Evolutionary conservation across 2,113 vertebrate species (phyloP).

Genomic region (Chrysochloris asiatica): DNA sequence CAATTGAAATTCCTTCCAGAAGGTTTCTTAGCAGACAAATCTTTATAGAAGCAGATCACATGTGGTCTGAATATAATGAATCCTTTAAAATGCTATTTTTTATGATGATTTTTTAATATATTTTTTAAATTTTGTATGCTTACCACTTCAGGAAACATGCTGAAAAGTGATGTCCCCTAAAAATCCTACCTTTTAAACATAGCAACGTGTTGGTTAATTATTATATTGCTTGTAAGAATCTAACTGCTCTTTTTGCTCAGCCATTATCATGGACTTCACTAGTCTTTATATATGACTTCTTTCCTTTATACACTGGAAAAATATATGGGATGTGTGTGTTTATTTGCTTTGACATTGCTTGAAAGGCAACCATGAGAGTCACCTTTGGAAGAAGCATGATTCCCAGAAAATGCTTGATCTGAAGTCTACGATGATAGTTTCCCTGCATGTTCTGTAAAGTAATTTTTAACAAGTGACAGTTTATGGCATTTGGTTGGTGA

Average conservation of each 20-base stretch:
- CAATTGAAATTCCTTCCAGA: not conserved
- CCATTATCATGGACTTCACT: not conserved
- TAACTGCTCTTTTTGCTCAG: not conserved
- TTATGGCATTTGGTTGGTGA: not conserved
- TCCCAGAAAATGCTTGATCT: not conserved
- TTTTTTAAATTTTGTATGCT: not conserved
- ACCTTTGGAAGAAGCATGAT: not conserved
- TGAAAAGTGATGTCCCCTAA: not conserved
- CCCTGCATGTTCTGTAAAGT: not conserved
- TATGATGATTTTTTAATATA: not conserved
- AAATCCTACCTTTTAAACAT: not conserved
- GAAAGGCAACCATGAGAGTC: conserved; percentile 1
- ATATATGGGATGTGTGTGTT: not conserved
- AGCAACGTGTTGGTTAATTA: not conserved
- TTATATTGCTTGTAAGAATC: not conserved
- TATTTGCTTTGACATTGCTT: conserved; percentile 27
- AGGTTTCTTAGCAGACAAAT: not conserved
- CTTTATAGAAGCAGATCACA: not conserved
- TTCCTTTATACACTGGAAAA: not conserved
- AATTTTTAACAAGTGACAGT: not conserved
- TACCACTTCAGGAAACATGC: not conserved
- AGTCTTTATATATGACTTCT: not conserved
- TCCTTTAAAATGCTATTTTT: not conserved
- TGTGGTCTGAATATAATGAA: not conserved
- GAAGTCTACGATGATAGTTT: not conserved